Percentiles rank a stretch among this genome's conserved stretches.
These are phyloP conservation scores for Sebastes vulpes DNA, from an alignment of 2,797 vertebrate genomes.

Conservation along the genomic window DNA sequence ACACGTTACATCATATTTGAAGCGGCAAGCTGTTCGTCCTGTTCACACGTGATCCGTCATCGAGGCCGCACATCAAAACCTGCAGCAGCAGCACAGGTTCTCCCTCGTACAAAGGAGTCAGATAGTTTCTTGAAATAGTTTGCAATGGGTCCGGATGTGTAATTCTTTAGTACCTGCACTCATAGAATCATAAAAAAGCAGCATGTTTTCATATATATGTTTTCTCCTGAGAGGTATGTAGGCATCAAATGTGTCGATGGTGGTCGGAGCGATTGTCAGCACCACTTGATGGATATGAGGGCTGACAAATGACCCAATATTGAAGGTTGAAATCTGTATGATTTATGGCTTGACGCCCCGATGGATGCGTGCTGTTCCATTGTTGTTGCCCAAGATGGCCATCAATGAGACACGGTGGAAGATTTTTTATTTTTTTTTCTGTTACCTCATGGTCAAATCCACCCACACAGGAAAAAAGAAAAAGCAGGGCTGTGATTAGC, in stretches of 20 bases:
- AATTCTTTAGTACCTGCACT: not conserved
- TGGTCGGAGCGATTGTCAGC: not conserved
- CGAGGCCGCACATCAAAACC: not conserved
- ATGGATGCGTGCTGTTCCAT: not conserved
- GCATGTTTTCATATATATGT: not conserved
- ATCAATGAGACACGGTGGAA: not conserved
- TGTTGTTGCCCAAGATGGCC: not conserved
- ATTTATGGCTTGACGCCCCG: conserved; percentile 6
- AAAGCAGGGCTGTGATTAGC: conserved; percentile 31
- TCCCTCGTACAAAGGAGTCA: not conserved
- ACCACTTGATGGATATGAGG: not conserved
- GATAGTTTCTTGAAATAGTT: not conserved
- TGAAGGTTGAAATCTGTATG: not conserved
- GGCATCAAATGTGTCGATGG: not conserved
- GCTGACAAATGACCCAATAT: not conserved
- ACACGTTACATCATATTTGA: conserved; percentile 23
- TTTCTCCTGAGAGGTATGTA: not conserved
- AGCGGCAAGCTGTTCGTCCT: conserved; percentile 10
- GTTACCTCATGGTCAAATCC: not conserved
- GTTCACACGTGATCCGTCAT: conserved; percentile 43
- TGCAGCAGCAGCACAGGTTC: not conserved
- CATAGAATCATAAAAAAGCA: not conserved
- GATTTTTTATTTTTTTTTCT: not conserved
- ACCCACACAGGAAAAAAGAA: not conserved
- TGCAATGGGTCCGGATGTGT: not conserved